Evolutionary conservation across 2,888 invertebrate genomes (phyloP).

Genomic region (Endotricha flammealis): DNA sequence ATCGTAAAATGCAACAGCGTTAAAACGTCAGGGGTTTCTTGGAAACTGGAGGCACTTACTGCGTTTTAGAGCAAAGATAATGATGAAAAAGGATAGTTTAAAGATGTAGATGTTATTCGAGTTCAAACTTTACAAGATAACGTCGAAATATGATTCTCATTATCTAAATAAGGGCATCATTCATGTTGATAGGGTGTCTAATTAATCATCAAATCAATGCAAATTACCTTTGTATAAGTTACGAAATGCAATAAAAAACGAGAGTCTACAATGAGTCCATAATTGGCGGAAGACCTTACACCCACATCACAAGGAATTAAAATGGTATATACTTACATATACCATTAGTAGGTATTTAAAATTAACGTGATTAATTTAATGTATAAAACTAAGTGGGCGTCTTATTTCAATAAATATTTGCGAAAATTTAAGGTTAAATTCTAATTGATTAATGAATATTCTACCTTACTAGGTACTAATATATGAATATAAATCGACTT

Average conservation of each 20-base stretch:
- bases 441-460: too few relatives aligned
- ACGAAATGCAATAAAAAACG: conserved; percentile 43
- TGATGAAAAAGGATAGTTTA: conserved; percentile 38
- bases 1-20: conserved; percentile 53
- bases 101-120: conserved; percentile 41
- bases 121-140: conserved; percentile 12
- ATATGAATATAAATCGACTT: too few relatives aligned
- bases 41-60: conserved; percentile 38
- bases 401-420: conserved; percentile 15
- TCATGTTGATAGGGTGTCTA: conserved; percentile 9
- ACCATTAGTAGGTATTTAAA: too few relatives aligned
- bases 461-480: too few relatives aligned
- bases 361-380: conserved; percentile 16
- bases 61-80: conserved; percentile 32
- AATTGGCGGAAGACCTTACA: conserved; percentile 38
- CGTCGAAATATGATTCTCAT: conserved; percentile 4
- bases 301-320: conserved; percentile 34
- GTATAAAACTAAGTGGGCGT: conserved; percentile 16
- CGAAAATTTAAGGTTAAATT: too few relatives aligned
- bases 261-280: conserved; percentile 26
- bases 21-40: conserved; percentile 45
- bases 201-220: conserved; percentile 29
- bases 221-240: conserved; percentile 37
- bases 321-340: too few relatives aligned
- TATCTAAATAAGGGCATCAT: conserved; percentile 4